A percentile compares a stretch with the other conserved stretches of the same genome.
Evolutionary conservation across 2,888 invertebrate species (phyloP).

Genomic region (Machimus rusticus): DNA sequence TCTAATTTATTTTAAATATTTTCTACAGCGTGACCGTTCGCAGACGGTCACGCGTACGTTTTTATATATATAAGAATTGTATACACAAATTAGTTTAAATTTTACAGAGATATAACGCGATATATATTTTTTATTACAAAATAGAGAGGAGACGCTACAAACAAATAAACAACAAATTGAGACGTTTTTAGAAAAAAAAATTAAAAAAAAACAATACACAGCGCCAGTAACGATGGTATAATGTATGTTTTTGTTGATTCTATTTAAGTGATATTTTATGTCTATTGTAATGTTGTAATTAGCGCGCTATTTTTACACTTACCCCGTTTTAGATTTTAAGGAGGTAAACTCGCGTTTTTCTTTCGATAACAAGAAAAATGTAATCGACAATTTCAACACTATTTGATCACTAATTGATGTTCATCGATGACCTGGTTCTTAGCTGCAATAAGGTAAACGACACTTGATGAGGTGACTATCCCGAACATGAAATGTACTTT

Average conservation of each 20-base stretch:
- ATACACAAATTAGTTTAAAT: constrained; percentile 39
- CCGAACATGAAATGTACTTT: not conserved
- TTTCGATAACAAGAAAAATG: not conserved
- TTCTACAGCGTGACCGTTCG: not conserved
- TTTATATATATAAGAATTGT: constrained; percentile 18
- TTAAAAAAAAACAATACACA: constrained; percentile 7
- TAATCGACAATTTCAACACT: not conserved
- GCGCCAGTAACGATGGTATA: not conserved
- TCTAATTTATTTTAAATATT: constrained; percentile 25
- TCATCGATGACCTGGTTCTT: not conserved
- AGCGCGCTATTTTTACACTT: constrained; percentile 4
- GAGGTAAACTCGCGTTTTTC: not conserved
- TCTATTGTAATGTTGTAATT: constrained; percentile 42
- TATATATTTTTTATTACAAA: constrained; percentile 23
- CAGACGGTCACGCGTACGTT: not conserved
- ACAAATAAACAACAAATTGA: not conserved
- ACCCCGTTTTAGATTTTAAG: not conserved
- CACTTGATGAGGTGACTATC: not conserved
- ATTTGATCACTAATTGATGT: not conserved
- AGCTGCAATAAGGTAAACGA: not conserved
- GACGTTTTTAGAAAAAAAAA: not conserved
- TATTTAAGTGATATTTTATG: constrained; percentile 49
- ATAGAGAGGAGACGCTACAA: not conserved
- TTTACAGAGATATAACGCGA: constrained; percentile 30
- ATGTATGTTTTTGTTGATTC: constrained; percentile 44